These are phyloP conservation scores for Oscheius sp. DNA, from an alignment of 2,888 invertebrate genomes.

Conservation along the genomic window DNA sequence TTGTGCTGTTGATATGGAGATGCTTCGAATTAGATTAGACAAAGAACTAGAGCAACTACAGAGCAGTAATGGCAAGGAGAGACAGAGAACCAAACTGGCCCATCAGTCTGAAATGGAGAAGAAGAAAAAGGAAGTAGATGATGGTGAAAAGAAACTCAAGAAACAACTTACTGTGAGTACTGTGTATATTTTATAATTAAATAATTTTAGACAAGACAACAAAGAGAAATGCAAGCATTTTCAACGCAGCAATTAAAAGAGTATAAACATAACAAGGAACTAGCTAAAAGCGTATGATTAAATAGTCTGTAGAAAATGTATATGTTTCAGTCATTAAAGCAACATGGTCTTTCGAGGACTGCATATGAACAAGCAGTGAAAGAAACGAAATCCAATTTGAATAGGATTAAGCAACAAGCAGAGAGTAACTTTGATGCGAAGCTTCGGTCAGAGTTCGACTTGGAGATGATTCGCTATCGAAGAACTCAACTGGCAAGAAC, in stretches of 20 bases:
- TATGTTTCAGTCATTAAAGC: constrained; percentile 31
- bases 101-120: constrained; percentile 77
- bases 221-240: constrained; percentile 90
- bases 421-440: constrained; percentile 47
- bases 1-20: constrained; percentile 95
- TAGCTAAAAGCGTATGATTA: constrained; percentile 82
- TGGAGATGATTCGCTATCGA: constrained; percentile 49
- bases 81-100: constrained; percentile 86
- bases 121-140: constrained; percentile 84
- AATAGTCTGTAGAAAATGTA: neutral
- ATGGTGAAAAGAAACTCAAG: constrained; percentile 89
- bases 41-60: constrained; percentile 81
- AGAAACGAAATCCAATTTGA: constrained; percentile 45
- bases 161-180: constrained; percentile 83
- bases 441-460: constrained; percentile 45
- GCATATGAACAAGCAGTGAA: constrained; percentile 49
- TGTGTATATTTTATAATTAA: neutral
- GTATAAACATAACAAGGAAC: constrained; percentile 91
- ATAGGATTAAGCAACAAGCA: constrained; percentile 41
- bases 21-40: constrained; percentile 92
- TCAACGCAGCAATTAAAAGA: constrained; percentile 93
- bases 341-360: constrained; percentile 37
- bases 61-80: constrained; percentile 77
- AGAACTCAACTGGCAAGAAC: constrained; percentile 45
- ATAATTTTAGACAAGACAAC: constrained; percentile 78